Evolutionary conservation across 2,797 vertebrate genomes (phyloP), one percentile per base, ranked within the genome.

Genomic region (Sebastolobus alascanus): DNA sequence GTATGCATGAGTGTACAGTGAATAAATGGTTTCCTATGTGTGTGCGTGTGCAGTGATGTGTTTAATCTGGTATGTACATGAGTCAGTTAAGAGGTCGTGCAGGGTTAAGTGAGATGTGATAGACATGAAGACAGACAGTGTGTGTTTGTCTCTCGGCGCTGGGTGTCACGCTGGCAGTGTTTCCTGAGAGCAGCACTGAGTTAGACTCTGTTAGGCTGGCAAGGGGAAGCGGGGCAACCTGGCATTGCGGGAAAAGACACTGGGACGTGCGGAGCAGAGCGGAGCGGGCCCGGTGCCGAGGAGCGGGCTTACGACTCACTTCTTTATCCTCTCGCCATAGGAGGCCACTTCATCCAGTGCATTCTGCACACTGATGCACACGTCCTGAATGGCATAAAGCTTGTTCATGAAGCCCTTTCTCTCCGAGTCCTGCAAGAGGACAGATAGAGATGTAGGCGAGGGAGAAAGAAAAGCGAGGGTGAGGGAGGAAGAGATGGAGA

Each of bases 341-440:
- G 97, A 99, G 92, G 98, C 98, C 87, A 97, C 97, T 95, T 98
- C 97, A 96, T 98, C 98, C 94, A 99, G 97, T 40, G 97, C 96
- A 92, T 96, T 97, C 96, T 99, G 98, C 89, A 99, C 97, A 86
- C 97, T 98, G 95, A 99, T 96, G 92, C 98, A 99, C 87, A 99
- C 98, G 90, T 99, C 98, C 94, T 99, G 98, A 95, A 99, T 98
- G 94, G 97, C 98, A 93, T 98, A 99, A 83, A 99, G 96, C 96
- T 98, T 99, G 95, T 99, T 97, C 94, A 99, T 98, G 96, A 99
- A 99, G 90, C 98, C 97, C 90, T 98, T 99, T 94, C 97, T 98
- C 94, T 99, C 98, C n/a, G 96, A 95, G 90, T 99, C 98, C 98
- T 99, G 94, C 93, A 94, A 90, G 84, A 87, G 89, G 84, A 93